Evolutionary conservation across 2,113 vertebrate species (phyloP), one percentile per base, ranked within the genome.

Genomic region (Psophia crepitans): DNA sequence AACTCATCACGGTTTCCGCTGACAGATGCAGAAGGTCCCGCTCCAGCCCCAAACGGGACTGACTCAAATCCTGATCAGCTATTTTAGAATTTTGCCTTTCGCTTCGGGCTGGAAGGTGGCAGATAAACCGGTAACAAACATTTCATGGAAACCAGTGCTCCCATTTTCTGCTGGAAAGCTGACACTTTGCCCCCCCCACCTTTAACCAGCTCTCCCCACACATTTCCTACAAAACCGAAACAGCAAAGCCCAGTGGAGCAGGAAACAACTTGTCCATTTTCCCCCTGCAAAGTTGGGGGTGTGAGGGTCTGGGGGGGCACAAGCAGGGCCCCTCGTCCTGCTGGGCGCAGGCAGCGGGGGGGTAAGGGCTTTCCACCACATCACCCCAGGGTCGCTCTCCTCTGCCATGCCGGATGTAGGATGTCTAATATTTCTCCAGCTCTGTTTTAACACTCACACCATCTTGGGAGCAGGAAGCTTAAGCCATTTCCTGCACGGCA

Each of bases 401-500:
- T 71, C 80, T 77, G 79, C 91, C 23, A 15, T 24, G 74, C 95
- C 84, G 84, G 96, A 97, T 95, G 95, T 63, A 35, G 69, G 90
- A 92, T 41, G 80, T 93, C 97, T 93, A 91, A 76, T 87, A 92
- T 94, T 87, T 81, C 94, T 94, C 86, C 61, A 39, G 83, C 23
- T 88, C 92, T 93, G 96, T 71, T 94, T 92, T 94, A 94, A 87
- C 83, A 64, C 95, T 95, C 95, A 63, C 89, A 92, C 80, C 92
- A 87, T 94, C 91, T 73, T 43, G 77, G 95, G 96, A 87, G 92
- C 95, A 92, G 95, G 96, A 97, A 97, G 91, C 32, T 93, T 60
- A 76, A 90, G 90, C 96, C 92, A 92, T 95, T 97, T 97, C 97
- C 97, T 97, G 95, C 74, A 32, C 92, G 53, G 86, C 79, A 89